phyloP scores from a whole-genome alignment of 2,888 invertebrate genomes.

The Rotaria magnacalcarata region DNA sequence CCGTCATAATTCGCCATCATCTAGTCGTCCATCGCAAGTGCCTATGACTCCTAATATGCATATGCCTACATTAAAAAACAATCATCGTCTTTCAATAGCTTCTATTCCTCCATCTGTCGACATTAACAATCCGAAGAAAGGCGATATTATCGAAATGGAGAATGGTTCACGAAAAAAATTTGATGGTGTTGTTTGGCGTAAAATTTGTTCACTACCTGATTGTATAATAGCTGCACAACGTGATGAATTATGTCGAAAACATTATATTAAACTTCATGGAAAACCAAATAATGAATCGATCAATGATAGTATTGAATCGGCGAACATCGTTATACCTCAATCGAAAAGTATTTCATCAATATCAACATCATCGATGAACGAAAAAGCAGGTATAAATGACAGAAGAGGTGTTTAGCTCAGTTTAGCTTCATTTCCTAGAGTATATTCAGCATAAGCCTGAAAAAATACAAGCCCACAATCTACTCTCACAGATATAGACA shows the following conservation, averaged over 20 bases:
- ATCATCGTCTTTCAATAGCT: background rate
- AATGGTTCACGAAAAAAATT: constrained; percentile 30
- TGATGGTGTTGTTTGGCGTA: constrained; percentile 28
- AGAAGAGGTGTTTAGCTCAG: too few species aligned
- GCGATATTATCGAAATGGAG: constrained; percentile 9
- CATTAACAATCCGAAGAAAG: constrained; percentile 11
- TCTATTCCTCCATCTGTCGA: background rate
- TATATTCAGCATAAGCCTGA: too few species aligned
- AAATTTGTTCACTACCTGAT: constrained; percentile 2
- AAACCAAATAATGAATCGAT: background rate
- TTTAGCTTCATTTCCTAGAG: too few species aligned
- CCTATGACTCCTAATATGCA: background rate
- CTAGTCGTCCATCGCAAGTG: background rate
- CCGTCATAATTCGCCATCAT: background rate
- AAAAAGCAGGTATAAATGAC: background rate
- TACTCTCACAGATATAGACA: too few species aligned
- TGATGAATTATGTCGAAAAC: constrained; percentile 28
- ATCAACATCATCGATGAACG: background rate
- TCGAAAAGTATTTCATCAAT: background rate
- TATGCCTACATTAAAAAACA: background rate
- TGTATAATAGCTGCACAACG: constrained; percentile 2
- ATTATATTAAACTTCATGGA: background rate
- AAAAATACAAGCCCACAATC: too few species aligned
- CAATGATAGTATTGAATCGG: background rate
- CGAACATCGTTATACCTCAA: background rate